phyloP scores from a whole-genome alignment of 1,140 invertebrate genomes.

The Hycleus phaleratus region DNA sequence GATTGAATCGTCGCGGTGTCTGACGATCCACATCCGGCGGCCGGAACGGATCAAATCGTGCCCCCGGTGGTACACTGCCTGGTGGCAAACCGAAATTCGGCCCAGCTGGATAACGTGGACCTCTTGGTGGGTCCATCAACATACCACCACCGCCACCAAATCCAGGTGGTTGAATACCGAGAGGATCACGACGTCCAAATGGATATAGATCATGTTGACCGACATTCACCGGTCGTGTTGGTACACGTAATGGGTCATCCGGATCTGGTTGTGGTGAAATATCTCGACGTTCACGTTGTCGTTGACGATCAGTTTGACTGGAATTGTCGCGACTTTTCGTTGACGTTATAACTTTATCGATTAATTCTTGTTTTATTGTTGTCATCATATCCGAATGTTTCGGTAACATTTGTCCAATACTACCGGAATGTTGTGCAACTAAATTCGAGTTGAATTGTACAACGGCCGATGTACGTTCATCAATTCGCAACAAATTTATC shows the following conservation, averaged over 20 bases:
- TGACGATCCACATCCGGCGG: conserved; percentile 48
- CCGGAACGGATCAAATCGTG: conserved; percentile 75
- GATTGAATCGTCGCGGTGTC: conserved; percentile 36
- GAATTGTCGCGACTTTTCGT: conserved; percentile 23
- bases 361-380: conserved; percentile 45
- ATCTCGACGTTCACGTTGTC: neutral
- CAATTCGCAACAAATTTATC: conserved; percentile 36
- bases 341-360: conserved; percentile 42
- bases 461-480: conserved; percentile 35
- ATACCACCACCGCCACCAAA: conserved; percentile 48
- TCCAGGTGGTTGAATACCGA: conserved; percentile 24
- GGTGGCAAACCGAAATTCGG: conserved; percentile 28
- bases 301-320: conserved; percentile 24
- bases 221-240: conserved; percentile 41
- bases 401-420: conserved; percentile 44
- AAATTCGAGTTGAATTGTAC: conserved; percentile 32
- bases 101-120: conserved; percentile 8
- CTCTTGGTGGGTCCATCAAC: conserved; percentile 58
- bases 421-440: conserved; percentile 29
- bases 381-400: conserved; percentile 44
- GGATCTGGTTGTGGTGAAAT: neutral
- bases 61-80: conserved; percentile 63
- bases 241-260: conserved; percentile 3
- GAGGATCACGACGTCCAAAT: conserved; percentile 44
- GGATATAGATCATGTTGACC: conserved; percentile 70